Base-by-base conservation (phyloP, 2,113 vertebrate genomes). In the Romanogobio albipinnatus region DNA sequence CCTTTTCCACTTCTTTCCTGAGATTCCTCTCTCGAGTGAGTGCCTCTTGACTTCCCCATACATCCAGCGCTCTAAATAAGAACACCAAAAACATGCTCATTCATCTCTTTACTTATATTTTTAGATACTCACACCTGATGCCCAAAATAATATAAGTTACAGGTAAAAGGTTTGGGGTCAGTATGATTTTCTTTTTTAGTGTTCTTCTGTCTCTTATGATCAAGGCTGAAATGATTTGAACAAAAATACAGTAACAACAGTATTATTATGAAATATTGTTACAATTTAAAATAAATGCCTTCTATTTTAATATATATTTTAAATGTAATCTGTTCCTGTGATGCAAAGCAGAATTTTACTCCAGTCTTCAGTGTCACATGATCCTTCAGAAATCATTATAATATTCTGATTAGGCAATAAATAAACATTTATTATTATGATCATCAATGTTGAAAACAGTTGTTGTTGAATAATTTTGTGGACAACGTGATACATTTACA, bases 41-140 rank as follows among this genome's bases (percentile, higher is more conserved):
- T 90, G 98, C 98, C 91, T 99, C 98, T 7, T 89, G 95, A 85
- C 98, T 99, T 89, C 98, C 98, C 97, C 98, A 99, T 29, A 99
- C 97, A 86, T 99, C 98, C 86, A 98, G 89, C 11, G 97, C 97
- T 91, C 98, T 99, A 86, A 2, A 64, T 7, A n/a, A 36, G 53
- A 4, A 64, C 9, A 29, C 2, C 14, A 29, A 45, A 58, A 70
- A 71, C 33, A 82, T 58, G 15, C 9, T n/a, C 29, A 70, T 71
- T 22, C 9, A 39, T 39, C 15, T 39, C 3, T 39, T 8, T 9
- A 68, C 61, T 8, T 4, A 4, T 68, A 68, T 10, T 39, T 17
- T 68, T 10, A 11, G 17, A 70, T 43, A 19, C 36, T 22, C 9
- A 9, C 19, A 70, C 33, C 53, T 24, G 5, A 24, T 43, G 53